Evolutionary conservation across 1,140 invertebrate species (phyloP).

Genomic region (Tetramorium simillimum): DNA sequence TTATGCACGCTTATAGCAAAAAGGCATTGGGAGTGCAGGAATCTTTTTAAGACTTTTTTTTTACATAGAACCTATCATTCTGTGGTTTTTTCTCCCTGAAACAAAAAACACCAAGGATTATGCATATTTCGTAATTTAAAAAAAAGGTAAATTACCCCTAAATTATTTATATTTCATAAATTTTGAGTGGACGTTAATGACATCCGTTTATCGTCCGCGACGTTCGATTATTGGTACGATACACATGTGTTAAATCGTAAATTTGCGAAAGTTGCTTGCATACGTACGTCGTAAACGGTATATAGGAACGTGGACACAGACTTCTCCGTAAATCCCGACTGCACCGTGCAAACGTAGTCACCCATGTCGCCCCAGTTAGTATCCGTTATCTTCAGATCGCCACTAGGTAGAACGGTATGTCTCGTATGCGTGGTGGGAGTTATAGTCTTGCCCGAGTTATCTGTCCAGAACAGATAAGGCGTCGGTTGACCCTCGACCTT

Average conservation of each 20-base stretch:
- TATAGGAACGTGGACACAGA: constrained; percentile 70
- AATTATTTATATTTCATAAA: not conserved
- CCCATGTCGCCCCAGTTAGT: constrained; percentile 94
- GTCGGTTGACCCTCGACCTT: constrained; percentile 88
- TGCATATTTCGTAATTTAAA: not conserved
- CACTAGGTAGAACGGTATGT: constrained; percentile 88
- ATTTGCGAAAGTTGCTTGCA: not conserved
- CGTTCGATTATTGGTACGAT: too few relatives aligned
- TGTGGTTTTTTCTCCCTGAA: not conserved
- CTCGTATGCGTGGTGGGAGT: constrained; percentile 82
- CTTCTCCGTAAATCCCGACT: constrained; percentile 84
- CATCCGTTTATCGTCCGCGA: too few relatives aligned
- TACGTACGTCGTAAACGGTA: constrained; percentile 68
- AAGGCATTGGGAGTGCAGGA: constrained; percentile 3
- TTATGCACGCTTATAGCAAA: not conserved
- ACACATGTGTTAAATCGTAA: not conserved
- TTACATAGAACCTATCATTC: not conserved
- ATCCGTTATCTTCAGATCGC: constrained; percentile 90
- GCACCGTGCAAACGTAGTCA: constrained; percentile 90
- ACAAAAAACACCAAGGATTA: not conserved
- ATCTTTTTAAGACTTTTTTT: not conserved
- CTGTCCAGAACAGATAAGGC: constrained; percentile 89
- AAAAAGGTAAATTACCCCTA: not conserved
- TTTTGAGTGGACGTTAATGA: not conserved
- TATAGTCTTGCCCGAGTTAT: constrained; percentile 85